Evolutionary conservation across 2,113 vertebrate species (phyloP).

Genomic region (Onychostoma macrolepis): DNA sequence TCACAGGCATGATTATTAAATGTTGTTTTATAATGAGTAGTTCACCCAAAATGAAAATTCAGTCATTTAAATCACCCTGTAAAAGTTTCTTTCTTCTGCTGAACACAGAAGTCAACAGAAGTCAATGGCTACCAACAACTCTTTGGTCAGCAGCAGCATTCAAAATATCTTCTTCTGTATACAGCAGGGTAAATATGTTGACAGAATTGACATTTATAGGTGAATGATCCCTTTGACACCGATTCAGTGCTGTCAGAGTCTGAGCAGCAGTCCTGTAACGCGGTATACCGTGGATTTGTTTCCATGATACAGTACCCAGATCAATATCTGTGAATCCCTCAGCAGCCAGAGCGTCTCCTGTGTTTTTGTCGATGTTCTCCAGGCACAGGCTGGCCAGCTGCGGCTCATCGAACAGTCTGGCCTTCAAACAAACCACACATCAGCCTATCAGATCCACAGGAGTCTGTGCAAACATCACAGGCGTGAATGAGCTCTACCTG

Average conservation of each 20-base stretch:
- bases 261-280: not conserved
- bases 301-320: slow-evolving; percentile 76
- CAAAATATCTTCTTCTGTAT: no score
- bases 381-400: slow-evolving; percentile 96
- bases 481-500: slow-evolving; percentile 77
- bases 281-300: not conserved
- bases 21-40: no score
- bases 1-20: no score
- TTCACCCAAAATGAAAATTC: no score
- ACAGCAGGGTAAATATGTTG: no score
- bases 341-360: slow-evolving; percentile 89
- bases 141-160: no score
- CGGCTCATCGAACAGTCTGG: slow-evolving; percentile 93
- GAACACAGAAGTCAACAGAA: no score
- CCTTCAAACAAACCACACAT: slow-evolving; percentile 70
- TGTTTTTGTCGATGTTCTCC: slow-evolving; percentile 98
- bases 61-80: no score
- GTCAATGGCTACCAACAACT: no score
- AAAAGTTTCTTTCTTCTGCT: no score
- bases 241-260: not conserved
- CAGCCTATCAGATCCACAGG: not conserved
- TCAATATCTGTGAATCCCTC: slow-evolving; percentile 97
- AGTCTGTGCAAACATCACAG: not conserved
- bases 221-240: not conserved
- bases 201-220: no score